phyloP scores from a whole-genome alignment of 2,113 vertebrate genomes.

The Dipodomys merriami region DNA sequence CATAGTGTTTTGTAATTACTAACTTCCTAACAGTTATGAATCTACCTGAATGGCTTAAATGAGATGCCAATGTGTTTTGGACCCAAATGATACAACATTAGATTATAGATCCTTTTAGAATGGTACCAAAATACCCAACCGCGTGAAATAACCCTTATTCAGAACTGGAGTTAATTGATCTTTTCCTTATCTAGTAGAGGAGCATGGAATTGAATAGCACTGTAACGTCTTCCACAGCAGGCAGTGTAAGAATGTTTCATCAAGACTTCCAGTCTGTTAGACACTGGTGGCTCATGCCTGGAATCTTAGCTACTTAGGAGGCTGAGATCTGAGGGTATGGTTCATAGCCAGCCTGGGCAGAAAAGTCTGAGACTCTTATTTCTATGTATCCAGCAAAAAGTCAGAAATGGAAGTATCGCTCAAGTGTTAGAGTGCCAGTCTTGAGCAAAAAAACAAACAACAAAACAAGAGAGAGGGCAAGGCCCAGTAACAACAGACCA shows the following conservation, averaged over 20 bases:
- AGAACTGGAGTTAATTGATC: background rate
- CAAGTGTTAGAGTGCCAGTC: too few relatives aligned
- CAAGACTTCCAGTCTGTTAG: too few relatives aligned
- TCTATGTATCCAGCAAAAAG: too few relatives aligned
- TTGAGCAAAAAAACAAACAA: too few relatives aligned
- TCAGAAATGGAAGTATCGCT: too few relatives aligned
- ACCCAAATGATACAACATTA: background rate
- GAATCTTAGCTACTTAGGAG: too few relatives aligned
- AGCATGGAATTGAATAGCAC: background rate
- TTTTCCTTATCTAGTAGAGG: background rate
- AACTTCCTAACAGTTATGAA: background rate
- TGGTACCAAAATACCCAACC: background rate
- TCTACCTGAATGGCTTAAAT: background rate
- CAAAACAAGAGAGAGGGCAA: too few relatives aligned
- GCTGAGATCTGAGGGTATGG: too few relatives aligned
- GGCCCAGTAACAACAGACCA: too few relatives aligned
- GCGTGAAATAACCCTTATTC: background rate
- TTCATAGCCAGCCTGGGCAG: too few relatives aligned
- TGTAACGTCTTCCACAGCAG: background rate
- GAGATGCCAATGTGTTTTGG: background rate
- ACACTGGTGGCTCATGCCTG: too few relatives aligned
- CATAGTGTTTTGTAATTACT: slow-evolving; percentile 30
- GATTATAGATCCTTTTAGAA: background rate
- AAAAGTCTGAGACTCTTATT: too few relatives aligned
- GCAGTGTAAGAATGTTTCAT: background rate